These are phyloP conservation scores for Drosophila athabasca DNA, from an alignment of 1,140 invertebrate genomes.

Conservation along the genomic window DNA sequence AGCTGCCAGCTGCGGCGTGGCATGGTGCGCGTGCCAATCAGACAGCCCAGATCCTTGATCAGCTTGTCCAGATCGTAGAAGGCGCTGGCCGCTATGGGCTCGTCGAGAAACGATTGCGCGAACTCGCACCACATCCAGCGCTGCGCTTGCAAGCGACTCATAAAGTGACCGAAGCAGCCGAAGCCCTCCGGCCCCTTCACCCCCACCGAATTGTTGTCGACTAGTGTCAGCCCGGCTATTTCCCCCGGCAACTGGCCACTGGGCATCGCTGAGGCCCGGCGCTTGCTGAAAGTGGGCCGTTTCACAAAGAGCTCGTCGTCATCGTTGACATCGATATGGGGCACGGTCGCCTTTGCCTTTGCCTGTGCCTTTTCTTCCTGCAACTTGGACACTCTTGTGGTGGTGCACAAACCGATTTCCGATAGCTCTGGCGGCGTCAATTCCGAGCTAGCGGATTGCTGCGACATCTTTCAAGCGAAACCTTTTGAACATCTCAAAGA, in stretches of 20 bases:
- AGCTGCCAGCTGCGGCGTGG: constrained; percentile 53
- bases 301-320: constrained; percentile 62
- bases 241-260: too few relatives aligned
- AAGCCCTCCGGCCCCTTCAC: not conserved
- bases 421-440: constrained; percentile 45
- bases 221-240: not conserved
- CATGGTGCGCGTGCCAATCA: constrained; percentile 26
- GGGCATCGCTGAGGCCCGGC: not conserved
- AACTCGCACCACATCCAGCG: constrained; percentile 68
- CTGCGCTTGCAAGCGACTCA: not conserved
- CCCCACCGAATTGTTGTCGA: not conserved
- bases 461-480: not conserved
- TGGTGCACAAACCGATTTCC: constrained; percentile 38
- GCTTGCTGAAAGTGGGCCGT: constrained; percentile 35
- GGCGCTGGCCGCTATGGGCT: constrained; percentile 18
- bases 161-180: too few relatives aligned
- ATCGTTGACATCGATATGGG: not conserved
- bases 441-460: too few relatives aligned
- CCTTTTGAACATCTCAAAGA: too few relatives aligned
- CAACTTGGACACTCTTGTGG: constrained; percentile 24
- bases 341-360: not conserved
- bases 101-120: constrained; percentile 45
- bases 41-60: constrained; percentile 13
- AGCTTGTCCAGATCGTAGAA: constrained; percentile 36
- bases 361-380: constrained; percentile 16